Base-by-base conservation (phyloP, 2,888 invertebrate genomes). In the Petrolisthes cinctipes region DNA sequence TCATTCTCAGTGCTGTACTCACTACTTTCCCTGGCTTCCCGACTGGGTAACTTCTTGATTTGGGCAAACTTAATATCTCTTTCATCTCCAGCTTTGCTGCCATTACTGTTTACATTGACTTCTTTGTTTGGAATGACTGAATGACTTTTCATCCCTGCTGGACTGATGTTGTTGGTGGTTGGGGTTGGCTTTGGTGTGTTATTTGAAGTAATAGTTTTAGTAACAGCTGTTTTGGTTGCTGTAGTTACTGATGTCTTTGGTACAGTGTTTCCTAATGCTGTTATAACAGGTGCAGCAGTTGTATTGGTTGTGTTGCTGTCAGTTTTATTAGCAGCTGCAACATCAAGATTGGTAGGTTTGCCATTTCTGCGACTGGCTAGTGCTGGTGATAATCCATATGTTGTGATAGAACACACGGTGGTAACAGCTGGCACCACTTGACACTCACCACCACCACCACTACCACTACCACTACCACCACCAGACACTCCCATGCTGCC, bases 321-420 rank as follows among this genome's bases (percentile, higher is more conserved):
- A 23, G 17, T 82, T 83, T 56, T 85, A n/a, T 78, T 83, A 54
- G 66, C 76, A 7, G 56, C 76, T 37, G 87, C 82, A n/a, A 73
- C n/a, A 61, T 87, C 86, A 78, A 86, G 66, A 17, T 85, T 85
- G 20, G 84, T 82, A 53, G 84, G 85, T 20, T 82, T 66, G 23
- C 75, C 78, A 51, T 73, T 85, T 54, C 90, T 56, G 37, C 87
- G 86, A 79, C 78, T 88, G 57, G 88, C 83, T 75, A 90, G 68
- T n/a, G 89, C 87, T 68, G 90, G 90, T 7, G 88, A 90, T n/a
- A 89, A 76, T 14, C 90, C 89, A 61, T 90, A 90, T 20, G 80
- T 88, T 53, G 57, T 85, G 37, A 90, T 80, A n/a, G 85, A 83
- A 17, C 78, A 23, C 4, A 68, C 61, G 9, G 89, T 61, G 4